Evolutionary conservation across 2,888 invertebrate species (phyloP).

Genomic region (Pandemis heparana): DNA sequence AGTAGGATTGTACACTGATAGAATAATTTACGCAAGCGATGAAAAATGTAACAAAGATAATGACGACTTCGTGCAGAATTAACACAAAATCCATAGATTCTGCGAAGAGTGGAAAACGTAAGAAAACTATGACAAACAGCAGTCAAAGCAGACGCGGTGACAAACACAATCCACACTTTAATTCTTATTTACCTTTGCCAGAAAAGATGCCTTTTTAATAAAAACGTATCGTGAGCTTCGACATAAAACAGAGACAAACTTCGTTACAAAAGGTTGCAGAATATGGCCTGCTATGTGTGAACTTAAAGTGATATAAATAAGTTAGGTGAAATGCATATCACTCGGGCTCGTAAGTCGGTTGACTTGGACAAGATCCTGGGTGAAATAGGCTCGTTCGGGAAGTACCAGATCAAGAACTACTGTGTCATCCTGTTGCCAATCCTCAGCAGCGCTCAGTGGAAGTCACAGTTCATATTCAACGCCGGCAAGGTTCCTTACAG

Average conservation of each 20-base stretch:
- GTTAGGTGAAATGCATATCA: background rate
- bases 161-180: background rate
- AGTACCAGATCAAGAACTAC: conserved; percentile 6
- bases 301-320: background rate
- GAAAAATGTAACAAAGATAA: background rate
- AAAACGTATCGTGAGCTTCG: background rate
- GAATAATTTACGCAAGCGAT: background rate
- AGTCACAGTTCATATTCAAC: conserved; percentile 70
- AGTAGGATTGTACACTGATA: background rate
- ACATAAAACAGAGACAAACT: background rate
- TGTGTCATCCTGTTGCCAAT: conserved; percentile 65
- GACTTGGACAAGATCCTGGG: background rate
- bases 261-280: background rate
- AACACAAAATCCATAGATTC: background rate
- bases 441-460: conserved; percentile 66
- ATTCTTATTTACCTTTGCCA: background rate
- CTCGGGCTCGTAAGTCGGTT: background rate
- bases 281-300: background rate
- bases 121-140: background rate
- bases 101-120: background rate
- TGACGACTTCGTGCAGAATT: background rate
- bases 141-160: background rate
- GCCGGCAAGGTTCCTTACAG: conserved; percentile 69
- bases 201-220: background rate
- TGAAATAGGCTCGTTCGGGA: background rate